Base-by-base conservation (phyloP, 2,797 vertebrate genomes). In the Catharus ustulatus region DNA sequence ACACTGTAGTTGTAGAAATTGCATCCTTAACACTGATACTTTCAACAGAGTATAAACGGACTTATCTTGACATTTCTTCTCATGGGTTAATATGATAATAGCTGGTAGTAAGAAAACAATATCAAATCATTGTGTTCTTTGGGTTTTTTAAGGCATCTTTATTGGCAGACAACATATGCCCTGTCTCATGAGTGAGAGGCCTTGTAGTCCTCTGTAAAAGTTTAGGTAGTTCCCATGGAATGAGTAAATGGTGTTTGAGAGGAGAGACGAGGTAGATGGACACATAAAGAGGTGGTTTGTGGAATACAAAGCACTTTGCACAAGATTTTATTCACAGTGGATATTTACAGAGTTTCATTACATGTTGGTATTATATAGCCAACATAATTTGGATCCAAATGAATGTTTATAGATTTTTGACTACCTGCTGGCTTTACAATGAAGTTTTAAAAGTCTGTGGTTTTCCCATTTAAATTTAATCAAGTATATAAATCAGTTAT, bases 1-100 rank as follows among this genome's bases (percentile, higher is more conserved):
- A 30, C 10, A 5, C 55, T 0, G 0, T 1, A 3, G 7, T 23
- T 61, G 21, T 32, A 9, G 57, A 59, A 79, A 63, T 12, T 57
- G 10, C 2, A 3, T 13, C 13, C 14, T 30, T 67, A 26, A 55
- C 32, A 9, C 6, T 2, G 9, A 22, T 49, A 11, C 2, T 30
- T 13, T 72, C 46, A 42, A 7, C 15, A 23, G 42, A 42, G 16
- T 36, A 46, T 61, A 42, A 93, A 30, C 0, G 0, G 52, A 19
- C 10, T 91, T 80, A 71, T 62, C 29, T 38, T 72, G 18, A 32
- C 9, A 1, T 46, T 54, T 15, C 13, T 66, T 73, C 36, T 78
- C 9, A 0, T 38, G 8, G 7, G 15, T 40, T 73, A 46, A 29
- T 30, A 40, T 27, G 6, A 29, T 51, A 58, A 46, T 58, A 64